Conservation (phyloP, 2,113 vertebrate species). For the Meriones unguiculatus region DNA sequence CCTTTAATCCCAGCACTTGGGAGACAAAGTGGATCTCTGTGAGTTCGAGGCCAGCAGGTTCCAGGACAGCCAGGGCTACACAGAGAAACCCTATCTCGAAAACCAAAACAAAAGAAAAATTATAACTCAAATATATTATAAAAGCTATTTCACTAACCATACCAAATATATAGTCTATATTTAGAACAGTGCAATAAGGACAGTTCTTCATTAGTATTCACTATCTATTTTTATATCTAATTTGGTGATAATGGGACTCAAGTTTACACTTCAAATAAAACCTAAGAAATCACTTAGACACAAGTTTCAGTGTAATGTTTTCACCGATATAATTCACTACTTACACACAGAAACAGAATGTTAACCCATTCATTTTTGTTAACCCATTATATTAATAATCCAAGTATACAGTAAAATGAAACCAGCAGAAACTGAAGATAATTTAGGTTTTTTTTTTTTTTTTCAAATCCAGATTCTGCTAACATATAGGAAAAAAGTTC, state of each 20-base stretch:
- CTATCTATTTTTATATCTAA: constrained; percentile 44
- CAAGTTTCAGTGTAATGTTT: constrained; percentile 10
- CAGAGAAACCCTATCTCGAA: too few species aligned
- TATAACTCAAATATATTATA: constrained; percentile 33
- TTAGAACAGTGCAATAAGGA: constrained; percentile 36
- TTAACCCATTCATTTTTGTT: background rate
- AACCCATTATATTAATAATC: constrained; percentile 19
- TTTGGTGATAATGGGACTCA: constrained; percentile 24
- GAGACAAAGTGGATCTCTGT: too few species aligned
- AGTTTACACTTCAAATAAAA: constrained; percentile 60
- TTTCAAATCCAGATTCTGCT: constrained; percentile 43
- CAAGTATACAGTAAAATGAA: constrained; percentile 52
- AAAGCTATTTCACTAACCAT: constrained; percentile 17
- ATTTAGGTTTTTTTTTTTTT: constrained; percentile 45
- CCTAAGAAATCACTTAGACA: constrained; percentile 26
- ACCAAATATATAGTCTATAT: constrained; percentile 26
- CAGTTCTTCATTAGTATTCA: background rate
- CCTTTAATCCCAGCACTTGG: too few species aligned
- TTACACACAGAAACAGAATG: constrained; percentile 41
- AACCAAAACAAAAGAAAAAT: background rate
- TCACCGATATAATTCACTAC: background rate
- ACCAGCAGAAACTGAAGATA: constrained; percentile 22
- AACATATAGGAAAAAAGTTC: constrained; percentile 53
- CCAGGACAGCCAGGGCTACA: too few species aligned
- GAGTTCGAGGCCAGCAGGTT: too few species aligned